Conservation (phyloP, 2,888 invertebrate species). For the Dryadula phaetusa region DNA sequence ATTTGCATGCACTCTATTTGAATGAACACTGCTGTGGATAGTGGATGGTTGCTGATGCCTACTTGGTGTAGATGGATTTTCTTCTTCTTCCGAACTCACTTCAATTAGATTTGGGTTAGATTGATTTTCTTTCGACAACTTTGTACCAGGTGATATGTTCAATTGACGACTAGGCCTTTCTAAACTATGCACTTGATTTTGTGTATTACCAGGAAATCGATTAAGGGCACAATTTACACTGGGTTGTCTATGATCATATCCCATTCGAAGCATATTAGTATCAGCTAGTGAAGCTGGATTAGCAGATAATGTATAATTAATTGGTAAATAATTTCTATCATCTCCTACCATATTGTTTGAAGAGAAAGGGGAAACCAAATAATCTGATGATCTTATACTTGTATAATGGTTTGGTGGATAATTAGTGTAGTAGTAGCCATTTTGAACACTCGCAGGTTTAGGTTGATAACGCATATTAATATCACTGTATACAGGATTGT, state of each 20-base stretch:
- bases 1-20: conserved; percentile 35
- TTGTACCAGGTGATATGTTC: conserved; percentile 74
- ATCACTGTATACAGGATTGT: conserved; percentile 58
- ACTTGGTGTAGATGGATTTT: conserved; percentile 62
- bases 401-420: conserved; percentile 55
- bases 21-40: conserved; percentile 55
- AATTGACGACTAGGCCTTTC: conserved; percentile 76
- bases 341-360: conserved; percentile 64
- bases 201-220: conserved; percentile 45
- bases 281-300: conserved; percentile 54
- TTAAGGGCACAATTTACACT: conserved; percentile 50
- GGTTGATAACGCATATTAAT: conserved; percentile 76
- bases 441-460: conserved; percentile 59
- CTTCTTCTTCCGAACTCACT: conserved; percentile 81
- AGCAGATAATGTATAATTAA: conserved; percentile 58
- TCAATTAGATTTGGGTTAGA: conserved; percentile 68
- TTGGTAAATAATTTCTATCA: conserved; percentile 60
- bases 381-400: conserved; percentile 58
- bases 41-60: conserved; percentile 55
- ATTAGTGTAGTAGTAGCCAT: conserved; percentile 66
- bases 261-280: conserved; percentile 48
- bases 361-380: conserved; percentile 59
- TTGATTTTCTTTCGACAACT: conserved; percentile 72
- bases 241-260: conserved; percentile 54
- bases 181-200: conserved; percentile 53